Percentiles rank a stretch among this genome's conserved stretches.
Evolutionary conservation across 1,140 invertebrate genomes (phyloP).

Genomic region (Philopotamus ludificatus): DNA sequence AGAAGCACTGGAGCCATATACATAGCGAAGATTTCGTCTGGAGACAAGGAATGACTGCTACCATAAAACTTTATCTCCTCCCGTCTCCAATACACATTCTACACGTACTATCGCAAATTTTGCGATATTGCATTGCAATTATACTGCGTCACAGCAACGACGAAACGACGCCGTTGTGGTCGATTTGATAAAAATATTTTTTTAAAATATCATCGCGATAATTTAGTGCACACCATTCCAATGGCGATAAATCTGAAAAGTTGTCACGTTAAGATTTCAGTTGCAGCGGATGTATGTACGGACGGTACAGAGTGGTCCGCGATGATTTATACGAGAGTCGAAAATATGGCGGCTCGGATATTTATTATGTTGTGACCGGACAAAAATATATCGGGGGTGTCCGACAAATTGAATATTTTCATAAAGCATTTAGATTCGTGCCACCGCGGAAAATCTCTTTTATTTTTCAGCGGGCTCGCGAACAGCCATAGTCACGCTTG

Average conservation of each 20-base stretch:
- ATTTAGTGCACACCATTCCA: not conserved
- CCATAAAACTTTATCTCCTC: constrained; percentile 2
- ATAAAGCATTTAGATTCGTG: too few relatives aligned
- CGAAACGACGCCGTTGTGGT: too few relatives aligned
- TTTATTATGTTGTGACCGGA: too few relatives aligned
- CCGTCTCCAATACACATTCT: not conserved
- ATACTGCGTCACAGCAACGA: not conserved
- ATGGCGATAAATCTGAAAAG: constrained; percentile 3
- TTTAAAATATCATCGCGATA: not conserved
- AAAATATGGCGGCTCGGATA: too few relatives aligned
- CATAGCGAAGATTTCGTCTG: not conserved
- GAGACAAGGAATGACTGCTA: constrained; percentile 3
- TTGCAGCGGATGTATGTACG: not conserved
- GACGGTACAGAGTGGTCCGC: too few relatives aligned
- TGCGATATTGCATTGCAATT: not conserved
- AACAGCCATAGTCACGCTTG: constrained; percentile 1
- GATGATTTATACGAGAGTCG: too few relatives aligned
- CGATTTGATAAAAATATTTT: not conserved
- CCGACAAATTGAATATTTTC: too few relatives aligned
- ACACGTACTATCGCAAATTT: too few relatives aligned
- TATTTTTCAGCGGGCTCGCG: too few relatives aligned
- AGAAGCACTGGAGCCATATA: not conserved
- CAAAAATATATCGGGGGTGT: too few relatives aligned
- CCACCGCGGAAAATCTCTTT: too few relatives aligned
- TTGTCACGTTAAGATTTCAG: constrained; percentile 1